Percentiles rank a stretch among this genome's conserved stretches.
Conservation (phyloP, 2,113 vertebrate genomes). For the Sinocyclocheilus maitianheensis region DNA sequence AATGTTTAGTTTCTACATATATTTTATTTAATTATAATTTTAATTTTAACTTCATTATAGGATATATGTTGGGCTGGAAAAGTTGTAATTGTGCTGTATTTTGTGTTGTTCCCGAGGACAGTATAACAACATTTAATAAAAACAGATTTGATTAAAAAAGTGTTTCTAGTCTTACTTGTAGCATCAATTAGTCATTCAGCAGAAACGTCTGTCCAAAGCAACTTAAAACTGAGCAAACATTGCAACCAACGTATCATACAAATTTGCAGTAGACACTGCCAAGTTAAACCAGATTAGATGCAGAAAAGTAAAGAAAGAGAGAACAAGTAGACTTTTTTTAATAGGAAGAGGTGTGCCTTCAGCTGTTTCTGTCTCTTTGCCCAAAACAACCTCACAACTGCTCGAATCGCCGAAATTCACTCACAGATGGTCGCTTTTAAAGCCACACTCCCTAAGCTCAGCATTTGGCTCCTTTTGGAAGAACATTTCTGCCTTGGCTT, state of each 20-base stretch:
- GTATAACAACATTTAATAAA: neutral
- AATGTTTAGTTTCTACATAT: neutral
- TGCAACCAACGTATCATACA: neutral
- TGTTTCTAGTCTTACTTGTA: too few relatives aligned
- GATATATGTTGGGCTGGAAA: neutral
- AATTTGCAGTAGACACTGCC: neutral
- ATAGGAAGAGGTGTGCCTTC: neutral
- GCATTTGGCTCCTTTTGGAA: neutral
- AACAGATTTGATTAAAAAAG: neutral
- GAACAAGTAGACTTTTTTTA: neutral
- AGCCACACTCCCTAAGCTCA: neutral
- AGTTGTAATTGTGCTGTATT: neutral
- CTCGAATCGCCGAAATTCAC: neutral
- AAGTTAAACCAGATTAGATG: neutral
- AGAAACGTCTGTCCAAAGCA: neutral
- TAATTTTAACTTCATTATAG: neutral
- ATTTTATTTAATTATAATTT: neutral
- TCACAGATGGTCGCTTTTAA: constrained; percentile 3
- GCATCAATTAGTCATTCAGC: neutral
- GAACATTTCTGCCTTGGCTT: neutral
- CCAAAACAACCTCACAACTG: neutral
- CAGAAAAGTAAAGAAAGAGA: neutral
- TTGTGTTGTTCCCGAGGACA: neutral
- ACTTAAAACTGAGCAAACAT: neutral
- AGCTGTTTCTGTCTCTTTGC: neutral